Evolutionary conservation across 2,888 invertebrate genomes (phyloP).

Genomic region (Diaprepes abbreviatus): DNA sequence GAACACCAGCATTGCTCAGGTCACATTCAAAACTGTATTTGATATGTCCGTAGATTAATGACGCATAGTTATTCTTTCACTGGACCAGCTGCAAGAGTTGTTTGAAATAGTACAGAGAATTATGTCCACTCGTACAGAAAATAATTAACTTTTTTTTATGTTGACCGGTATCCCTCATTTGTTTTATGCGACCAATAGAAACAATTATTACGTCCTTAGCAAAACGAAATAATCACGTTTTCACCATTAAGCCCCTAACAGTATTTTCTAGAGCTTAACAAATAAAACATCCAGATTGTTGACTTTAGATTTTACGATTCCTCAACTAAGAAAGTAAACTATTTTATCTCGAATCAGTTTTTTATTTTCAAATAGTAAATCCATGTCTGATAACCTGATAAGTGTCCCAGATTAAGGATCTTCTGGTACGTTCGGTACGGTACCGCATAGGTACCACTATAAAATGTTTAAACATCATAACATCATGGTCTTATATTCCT

Average conservation of each 20-base stretch:
- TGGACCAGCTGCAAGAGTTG: no score
- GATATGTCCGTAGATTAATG: no score
- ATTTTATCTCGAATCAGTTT: conserved; percentile 41
- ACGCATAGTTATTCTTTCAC: no score
- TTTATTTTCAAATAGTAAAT: conserved; percentile 37
- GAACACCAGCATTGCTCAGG: no score
- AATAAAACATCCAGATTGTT: neutral
- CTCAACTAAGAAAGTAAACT: conserved; percentile 4
- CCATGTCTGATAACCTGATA: conserved; percentile 28
- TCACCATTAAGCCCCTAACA: neutral
- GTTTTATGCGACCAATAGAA: no score
- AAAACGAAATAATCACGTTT: no score
- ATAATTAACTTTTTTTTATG: no score
- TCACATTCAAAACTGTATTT: no score
- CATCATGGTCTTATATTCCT: conserved; percentile 34
- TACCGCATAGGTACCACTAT: conserved; percentile 25
- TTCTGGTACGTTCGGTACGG: conserved; percentile 31
- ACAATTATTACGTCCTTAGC: no score
- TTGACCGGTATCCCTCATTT: no score
- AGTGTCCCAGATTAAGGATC: conserved; percentile 37
- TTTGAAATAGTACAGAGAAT: no score
- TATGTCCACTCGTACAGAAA: no score
- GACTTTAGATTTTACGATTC: neutral
- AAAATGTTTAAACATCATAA: conserved; percentile 48
- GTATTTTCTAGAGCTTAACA: neutral